A percentile compares a stretch with the other conserved stretches of the same genome.
Conservation (phyloP, 2,797 vertebrate genomes). For the Gila robusta region DNA sequence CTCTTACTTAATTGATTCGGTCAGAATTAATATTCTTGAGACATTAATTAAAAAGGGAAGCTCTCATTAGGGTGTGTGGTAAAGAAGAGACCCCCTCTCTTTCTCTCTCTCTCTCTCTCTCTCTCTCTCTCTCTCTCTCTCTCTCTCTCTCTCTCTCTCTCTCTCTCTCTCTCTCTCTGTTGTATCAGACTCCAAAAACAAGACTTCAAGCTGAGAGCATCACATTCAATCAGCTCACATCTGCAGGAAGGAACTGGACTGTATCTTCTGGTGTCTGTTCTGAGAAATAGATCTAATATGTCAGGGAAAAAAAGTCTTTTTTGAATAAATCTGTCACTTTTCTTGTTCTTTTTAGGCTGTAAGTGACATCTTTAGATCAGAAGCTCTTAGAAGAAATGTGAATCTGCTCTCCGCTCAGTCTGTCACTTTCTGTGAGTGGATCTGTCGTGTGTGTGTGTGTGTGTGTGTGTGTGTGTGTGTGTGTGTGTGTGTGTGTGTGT, state of each 20-base stretch:
- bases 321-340: neutral
- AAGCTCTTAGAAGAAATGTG: slow-evolving; percentile 57
- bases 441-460: neutral
- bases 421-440: slow-evolving; percentile 53
- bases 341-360: slow-evolving; percentile 46
- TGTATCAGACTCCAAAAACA: slow-evolving; percentile 11
- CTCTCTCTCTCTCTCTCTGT: neutral
- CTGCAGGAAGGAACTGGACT: neutral
- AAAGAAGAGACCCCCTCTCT: slow-evolving; percentile 31
- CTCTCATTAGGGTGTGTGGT: slow-evolving; percentile 71
- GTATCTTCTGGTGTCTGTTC: neutral
- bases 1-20: slow-evolving; percentile 87
- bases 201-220: slow-evolving; percentile 36
- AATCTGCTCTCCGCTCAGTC: slow-evolving; percentile 12
- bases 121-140: neutral
- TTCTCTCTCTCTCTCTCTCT: neutral
- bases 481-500: slow-evolving; percentile 9
- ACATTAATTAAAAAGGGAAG: slow-evolving; percentile 91
- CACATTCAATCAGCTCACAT: slow-evolving; percentile 19
- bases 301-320: neutral
- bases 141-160: slow-evolving; percentile 21
- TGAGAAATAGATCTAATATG: slow-evolving; percentile 28
- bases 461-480: slow-evolving; percentile 6
- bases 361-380: slow-evolving; percentile 54
- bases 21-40: slow-evolving; percentile 93